Evolutionary conservation across 2,113 vertebrate species (phyloP).

Genomic region (Tauraco erythrolophus): DNA sequence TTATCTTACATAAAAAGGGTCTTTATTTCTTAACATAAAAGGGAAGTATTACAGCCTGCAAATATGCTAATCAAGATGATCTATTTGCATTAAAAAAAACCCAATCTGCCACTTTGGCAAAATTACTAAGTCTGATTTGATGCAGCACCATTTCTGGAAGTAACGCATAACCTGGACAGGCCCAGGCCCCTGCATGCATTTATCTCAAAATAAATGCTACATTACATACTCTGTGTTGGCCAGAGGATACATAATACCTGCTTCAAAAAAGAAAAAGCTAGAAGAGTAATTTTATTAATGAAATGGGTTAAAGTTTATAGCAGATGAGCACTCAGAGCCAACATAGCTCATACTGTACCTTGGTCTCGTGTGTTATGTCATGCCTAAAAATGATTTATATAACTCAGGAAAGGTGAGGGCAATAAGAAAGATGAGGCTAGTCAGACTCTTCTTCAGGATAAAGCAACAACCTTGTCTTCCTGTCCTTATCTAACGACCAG

Average conservation of each 20-base stretch:
- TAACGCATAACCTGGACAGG: background rate
- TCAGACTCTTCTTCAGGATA: background rate
- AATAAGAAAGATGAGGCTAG: background rate
- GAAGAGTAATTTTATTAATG: background rate
- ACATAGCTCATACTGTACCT: background rate
- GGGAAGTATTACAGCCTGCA: background rate
- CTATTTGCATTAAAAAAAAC: background rate
- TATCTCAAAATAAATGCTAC: background rate
- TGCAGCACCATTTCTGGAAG: background rate
- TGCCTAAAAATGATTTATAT: background rate
- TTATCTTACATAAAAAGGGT: background rate
- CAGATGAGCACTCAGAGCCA: background rate
- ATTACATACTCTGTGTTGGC: background rate
- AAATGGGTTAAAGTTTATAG: background rate
- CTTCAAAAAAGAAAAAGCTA: background rate
- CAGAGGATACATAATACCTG: background rate
- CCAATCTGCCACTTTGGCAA: background rate
- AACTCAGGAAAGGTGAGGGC: background rate
- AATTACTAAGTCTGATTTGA: background rate
- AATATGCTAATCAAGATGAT: background rate
- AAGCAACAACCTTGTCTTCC: background rate
- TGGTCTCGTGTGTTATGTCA: background rate
- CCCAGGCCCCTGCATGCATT: background rate
- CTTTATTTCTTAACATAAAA: conserved; percentile 10
- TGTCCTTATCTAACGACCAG: background rate